Evolutionary conservation across 2,888 invertebrate genomes (phyloP).

Genomic region (Oeneis ivallda): DNA sequence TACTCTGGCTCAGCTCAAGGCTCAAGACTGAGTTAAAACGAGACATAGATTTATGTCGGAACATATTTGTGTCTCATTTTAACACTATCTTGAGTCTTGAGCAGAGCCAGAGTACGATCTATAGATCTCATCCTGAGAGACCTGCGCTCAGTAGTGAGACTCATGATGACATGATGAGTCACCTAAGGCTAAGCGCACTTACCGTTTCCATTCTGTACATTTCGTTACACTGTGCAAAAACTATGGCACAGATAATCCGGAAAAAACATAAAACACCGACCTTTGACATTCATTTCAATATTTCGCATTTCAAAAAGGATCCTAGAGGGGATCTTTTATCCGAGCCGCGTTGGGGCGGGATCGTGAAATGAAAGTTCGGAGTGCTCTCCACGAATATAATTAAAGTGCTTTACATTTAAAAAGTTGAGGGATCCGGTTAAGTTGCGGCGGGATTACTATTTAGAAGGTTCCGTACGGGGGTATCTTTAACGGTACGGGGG

Average conservation of each 20-base stretch:
- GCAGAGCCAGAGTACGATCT: no score
- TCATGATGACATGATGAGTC: no score
- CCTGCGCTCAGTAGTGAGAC: no score
- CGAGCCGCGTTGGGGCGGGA: constrained; percentile 16
- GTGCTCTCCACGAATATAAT: constrained; percentile 36
- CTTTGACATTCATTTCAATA: constrained; percentile 32
- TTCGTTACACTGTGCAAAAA: not conserved
- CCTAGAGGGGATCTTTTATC: constrained; percentile 29
- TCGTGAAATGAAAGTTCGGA: constrained; percentile 33
- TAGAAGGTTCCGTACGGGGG: constrained; percentile 5
- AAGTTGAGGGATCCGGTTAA: constrained; percentile 18
- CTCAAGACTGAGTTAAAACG: no score
- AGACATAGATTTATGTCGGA: no score
- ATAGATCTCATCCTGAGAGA: no score
- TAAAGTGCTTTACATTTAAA: constrained; percentile 34
- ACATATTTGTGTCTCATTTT: no score
- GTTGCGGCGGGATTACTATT: constrained; percentile 1
- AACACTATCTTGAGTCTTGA: no score
- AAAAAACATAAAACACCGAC: constrained; percentile 14
- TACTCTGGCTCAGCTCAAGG: no score
- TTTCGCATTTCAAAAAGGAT: constrained; percentile 27
- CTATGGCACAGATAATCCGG: constrained; percentile 14
- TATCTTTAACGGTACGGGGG: no score
- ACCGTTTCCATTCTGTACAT: not conserved
- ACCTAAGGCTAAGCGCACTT: no score